phyloP scores from a whole-genome alignment of 1,140 invertebrate genomes.

The Drosophila lini region DNA sequence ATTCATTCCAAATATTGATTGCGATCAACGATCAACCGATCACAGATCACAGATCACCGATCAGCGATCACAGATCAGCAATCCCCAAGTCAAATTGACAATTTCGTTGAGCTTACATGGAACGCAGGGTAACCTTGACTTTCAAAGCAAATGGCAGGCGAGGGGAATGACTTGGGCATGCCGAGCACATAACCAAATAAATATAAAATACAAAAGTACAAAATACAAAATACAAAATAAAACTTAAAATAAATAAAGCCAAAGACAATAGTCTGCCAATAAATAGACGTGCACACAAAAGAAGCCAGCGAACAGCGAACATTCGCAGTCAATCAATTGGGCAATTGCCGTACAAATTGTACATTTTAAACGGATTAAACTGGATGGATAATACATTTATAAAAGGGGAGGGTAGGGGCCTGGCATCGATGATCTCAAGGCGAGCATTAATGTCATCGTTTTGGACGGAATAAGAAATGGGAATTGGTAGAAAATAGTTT shows the following conservation, averaged over 20 bases:
- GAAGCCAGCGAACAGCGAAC: conserved; percentile 12
- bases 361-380: conserved; percentile 60
- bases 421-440: conserved; percentile 33
- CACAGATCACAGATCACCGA: conserved; percentile 16
- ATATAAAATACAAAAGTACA: conserved; percentile 3
- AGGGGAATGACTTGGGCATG: conserved; percentile 52
- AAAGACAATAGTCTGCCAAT: conserved; percentile 49
- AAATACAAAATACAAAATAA: conserved; percentile 1
- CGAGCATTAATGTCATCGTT: conserved; percentile 2
- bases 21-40: conserved; percentile 20
- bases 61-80: conserved; percentile 26
- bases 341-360: conserved; percentile 60
- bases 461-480: not conserved
- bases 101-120: conserved; percentile 24
- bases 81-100: conserved; percentile 50
- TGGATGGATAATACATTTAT: not conserved
- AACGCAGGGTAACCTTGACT: conserved; percentile 56
- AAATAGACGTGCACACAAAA: conserved; percentile 40
- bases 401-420: conserved; percentile 2
- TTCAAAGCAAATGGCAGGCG: conserved; percentile 47
- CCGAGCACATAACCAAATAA: conserved; percentile 22
- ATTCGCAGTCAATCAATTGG: conserved; percentile 62
- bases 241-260: conserved; percentile 27
- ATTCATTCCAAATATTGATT: conserved; percentile 35
- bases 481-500: not conserved